phyloP scores from a whole-genome alignment of 2,113 vertebrate species.

The Dissostichus mawsoni region DNA sequence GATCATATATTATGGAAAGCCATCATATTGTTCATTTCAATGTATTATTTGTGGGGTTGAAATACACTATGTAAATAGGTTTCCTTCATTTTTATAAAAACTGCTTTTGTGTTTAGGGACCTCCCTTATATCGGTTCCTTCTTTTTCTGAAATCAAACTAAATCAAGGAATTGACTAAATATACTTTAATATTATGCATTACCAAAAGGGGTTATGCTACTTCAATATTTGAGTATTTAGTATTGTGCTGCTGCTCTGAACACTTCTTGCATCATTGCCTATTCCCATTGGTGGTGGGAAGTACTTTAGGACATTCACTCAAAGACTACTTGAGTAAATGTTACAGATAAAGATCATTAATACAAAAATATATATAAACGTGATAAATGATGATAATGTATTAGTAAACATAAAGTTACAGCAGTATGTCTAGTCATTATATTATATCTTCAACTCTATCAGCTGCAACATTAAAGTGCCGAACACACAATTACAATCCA shows the following conservation, averaged over 20 bases:
- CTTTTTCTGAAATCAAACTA: background rate
- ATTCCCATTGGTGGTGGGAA: background rate
- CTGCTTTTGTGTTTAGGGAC: background rate
- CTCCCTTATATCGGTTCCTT: background rate
- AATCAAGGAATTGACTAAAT: background rate
- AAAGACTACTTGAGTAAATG: too few relatives aligned
- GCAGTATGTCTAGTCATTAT: background rate
- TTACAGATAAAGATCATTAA: background rate
- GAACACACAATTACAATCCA: background rate
- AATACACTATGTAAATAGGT: background rate
- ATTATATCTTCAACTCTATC: background rate
- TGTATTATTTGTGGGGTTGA: background rate
- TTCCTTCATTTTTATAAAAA: background rate
- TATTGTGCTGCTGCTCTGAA: background rate
- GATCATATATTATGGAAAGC: background rate
- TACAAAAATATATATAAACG: too few relatives aligned
- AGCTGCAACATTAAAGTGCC: background rate
- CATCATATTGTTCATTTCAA: background rate
- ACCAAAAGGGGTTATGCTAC: background rate
- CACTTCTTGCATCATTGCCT: background rate
- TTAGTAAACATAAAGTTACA: too few relatives aligned
- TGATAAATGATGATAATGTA: too few relatives aligned
- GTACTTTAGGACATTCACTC: too few relatives aligned
- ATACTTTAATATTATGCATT: background rate
- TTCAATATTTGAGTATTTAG: background rate